A percentile compares a stretch with the other conserved stretches of the same genome.
These are phyloP conservation scores for Ligdia adustata DNA, from an alignment of 2,888 invertebrate genomes.

Conservation along the genomic window DNA sequence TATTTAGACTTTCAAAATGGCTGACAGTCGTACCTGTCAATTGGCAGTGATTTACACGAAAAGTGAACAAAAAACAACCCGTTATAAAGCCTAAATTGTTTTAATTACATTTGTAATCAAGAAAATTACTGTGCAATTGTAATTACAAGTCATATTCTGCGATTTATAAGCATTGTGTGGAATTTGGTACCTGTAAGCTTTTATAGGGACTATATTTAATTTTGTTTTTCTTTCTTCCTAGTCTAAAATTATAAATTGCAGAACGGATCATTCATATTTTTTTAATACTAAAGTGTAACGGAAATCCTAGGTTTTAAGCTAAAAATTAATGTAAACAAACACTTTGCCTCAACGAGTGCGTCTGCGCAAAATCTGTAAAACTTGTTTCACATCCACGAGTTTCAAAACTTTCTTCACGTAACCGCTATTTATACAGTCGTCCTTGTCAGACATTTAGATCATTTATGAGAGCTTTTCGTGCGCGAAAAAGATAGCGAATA, in stretches of 20 bases:
- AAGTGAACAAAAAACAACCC: slow-evolving; percentile 6
- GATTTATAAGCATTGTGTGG: slow-evolving; percentile 2
- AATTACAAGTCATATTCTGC: slow-evolving; percentile 24
- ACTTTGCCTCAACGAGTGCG: slow-evolving; percentile 55
- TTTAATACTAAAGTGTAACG: too few species aligned
- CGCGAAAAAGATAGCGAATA: slow-evolving; percentile 70
- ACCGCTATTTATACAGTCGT: slow-evolving; percentile 55
- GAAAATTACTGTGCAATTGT: slow-evolving; percentile 16
- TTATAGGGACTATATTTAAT: too few species aligned
- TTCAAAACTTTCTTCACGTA: slow-evolving; percentile 78
- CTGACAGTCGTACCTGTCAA: slow-evolving; percentile 28
- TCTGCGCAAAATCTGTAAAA: slow-evolving; percentile 80
- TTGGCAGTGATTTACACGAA: slow-evolving; percentile 27
- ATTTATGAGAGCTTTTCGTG: slow-evolving; percentile 48
- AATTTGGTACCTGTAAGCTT: neutral
- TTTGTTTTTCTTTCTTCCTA: too few species aligned
- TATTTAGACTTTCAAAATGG: slow-evolving; percentile 54
- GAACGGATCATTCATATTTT: too few species aligned
- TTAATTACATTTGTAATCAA: slow-evolving; percentile 20
- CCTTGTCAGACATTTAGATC: slow-evolving; percentile 53
- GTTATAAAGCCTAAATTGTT: slow-evolving; percentile 14
- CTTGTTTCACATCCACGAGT: slow-evolving; percentile 75
- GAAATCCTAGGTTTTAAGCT: slow-evolving; percentile 11
- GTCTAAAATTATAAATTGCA: too few species aligned
- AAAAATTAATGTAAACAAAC: slow-evolving; percentile 51